Conservation (phyloP, 1,140 invertebrate species). For the Goniozus legneri region DNA sequence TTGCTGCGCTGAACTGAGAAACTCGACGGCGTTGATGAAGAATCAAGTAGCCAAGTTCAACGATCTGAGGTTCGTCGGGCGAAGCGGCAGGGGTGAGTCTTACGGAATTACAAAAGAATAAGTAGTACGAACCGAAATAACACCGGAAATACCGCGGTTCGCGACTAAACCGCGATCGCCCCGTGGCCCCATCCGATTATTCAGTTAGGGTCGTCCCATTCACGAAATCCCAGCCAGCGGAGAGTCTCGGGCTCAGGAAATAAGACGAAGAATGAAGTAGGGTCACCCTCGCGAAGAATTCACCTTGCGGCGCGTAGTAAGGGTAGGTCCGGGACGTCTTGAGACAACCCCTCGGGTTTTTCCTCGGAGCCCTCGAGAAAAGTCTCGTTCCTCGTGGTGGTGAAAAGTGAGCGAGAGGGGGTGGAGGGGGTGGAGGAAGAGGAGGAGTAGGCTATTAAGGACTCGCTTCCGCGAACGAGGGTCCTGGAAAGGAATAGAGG, state of each 20-base stretch:
- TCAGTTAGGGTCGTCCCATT: too few relatives aligned
- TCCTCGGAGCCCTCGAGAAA: constrained; percentile 32
- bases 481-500: too few relatives aligned
- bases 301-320: constrained; percentile 32
- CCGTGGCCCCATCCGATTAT: too few relatives aligned
- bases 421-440: constrained; percentile 1
- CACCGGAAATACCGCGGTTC: too few relatives aligned
- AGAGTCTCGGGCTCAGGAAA: too few relatives aligned
- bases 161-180: too few relatives aligned
- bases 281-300: constrained; percentile 34
- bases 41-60: constrained; percentile 98
- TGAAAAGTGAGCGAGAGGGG: background rate
- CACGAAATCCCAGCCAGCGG: too few relatives aligned
- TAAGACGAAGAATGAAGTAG: too few relatives aligned
- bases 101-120: too few relatives aligned
- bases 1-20: constrained; percentile 90
- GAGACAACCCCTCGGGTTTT: constrained; percentile 45
- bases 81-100: constrained; percentile 91
- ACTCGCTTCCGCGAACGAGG: too few relatives aligned
- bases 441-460: too few relatives aligned
- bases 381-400: constrained; percentile 20
- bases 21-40: constrained; percentile 93
- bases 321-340: constrained; percentile 47
- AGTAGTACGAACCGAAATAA: too few relatives aligned
- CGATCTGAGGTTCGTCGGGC: constrained; percentile 94